Evolutionary conservation across 1,140 invertebrate genomes (phyloP), one percentile per base, ranked within the genome.

Genomic region (Drosophila carrolli): DNA sequence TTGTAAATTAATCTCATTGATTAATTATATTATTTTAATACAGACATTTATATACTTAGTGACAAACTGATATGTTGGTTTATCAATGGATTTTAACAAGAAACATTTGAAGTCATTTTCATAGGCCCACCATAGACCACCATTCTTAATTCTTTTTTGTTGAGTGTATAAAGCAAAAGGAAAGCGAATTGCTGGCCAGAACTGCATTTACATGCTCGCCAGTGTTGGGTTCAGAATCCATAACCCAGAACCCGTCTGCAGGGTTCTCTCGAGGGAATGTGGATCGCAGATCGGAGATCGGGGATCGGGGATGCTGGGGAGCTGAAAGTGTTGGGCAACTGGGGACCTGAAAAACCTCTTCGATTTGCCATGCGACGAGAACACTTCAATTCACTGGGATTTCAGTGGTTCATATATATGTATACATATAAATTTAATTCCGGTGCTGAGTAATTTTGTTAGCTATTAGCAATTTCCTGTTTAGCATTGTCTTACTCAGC

Each of bases 271-370:
- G 27, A 48, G 44, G 44, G 19, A 47, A 41, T 41, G 44, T 19
- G 5, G n/a, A 51, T 27, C 1, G 41, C 4, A 16, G 41, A 9
- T 32, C 38, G 23, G 14, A 4, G 43, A 13, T 35, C 11, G 41
- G 41, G 16, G 10, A 47, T n/a, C 10, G 41, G 29, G 29, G 16
- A 47, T 35, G 32, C 29, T 59, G 44, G 56, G 43, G 7, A 37
- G 53, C 13, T 41, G 10, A 14, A 29, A 50, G 53, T 55, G 37
- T 37, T 14, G 41, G 41, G 9, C 11, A 23, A 23, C 38, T 44
- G 57, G 13, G 41, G 41, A 68, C 65, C 27, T 44, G 65, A 65
- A 68, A 68, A 66, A 65, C 63, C 63, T 67, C 63, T 65, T 67
- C 46, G 27, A 65, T 37, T 32, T 14, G 48, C 48, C 38, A 32